Evolutionary conservation across 2,113 vertebrate genomes (phyloP), one percentile per base, ranked within the genome.

Genomic region (Poicephalus meyeri): DNA sequence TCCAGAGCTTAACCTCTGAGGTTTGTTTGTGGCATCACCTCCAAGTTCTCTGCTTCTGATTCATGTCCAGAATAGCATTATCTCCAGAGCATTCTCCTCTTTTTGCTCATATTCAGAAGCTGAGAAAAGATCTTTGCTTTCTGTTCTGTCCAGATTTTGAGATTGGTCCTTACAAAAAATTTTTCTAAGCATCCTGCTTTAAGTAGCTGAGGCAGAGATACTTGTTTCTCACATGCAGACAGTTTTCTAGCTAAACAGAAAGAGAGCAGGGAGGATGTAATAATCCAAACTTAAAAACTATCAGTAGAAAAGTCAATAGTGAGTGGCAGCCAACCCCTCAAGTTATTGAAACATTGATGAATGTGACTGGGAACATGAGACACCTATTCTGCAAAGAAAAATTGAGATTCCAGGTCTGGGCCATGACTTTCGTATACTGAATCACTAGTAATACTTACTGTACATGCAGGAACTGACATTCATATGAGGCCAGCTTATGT

Each of bases 81-180:
- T 71, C 56, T 66, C 52, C 46, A 55, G 41, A 31, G 52, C 49
- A 63, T 64, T 80, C 20, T 58, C 41, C 13, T 70, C 10, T n/a
- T 74, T 73, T 80, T 89, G 41, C 15, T 92, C 37, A 31, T 63
- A 8, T 68, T 77, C 4, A 6, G 53, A 72, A 92, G 39, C 16
- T 37, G 44, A 86, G n/a, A 58, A n/a, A 52, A 86, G 37, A 46
- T 63, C 37, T 76, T 84, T 84, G 41, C 26, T 74, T 23, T 80
- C 14, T 2, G 1, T 33, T 9, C 23, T 5, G 4, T 63, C 29
- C 15, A 53, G 64, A 56, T 80, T 71, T 89, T 77, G 52, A 80
- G 13, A 44, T 41, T 0, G 0, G 19, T 60, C 44, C 37, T n/a
- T 64, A 14, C 5, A 24, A 39, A 80, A 78, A 60, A 78, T 31